Evolutionary conservation across 2,888 invertebrate genomes (phyloP).

Genomic region (Tetanocera ferruginea): DNA sequence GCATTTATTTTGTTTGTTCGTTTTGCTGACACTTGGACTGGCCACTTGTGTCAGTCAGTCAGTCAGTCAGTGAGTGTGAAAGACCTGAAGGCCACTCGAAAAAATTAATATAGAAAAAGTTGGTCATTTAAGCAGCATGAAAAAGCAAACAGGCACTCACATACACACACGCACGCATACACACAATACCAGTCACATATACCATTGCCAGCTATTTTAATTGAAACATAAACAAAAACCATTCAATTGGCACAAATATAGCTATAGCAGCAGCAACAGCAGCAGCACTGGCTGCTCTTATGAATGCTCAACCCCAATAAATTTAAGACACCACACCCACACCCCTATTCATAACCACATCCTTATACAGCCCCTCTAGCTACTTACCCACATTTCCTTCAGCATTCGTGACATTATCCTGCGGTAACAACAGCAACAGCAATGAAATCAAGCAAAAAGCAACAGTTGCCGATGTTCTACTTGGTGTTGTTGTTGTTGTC

Average conservation of each 20-base stretch:
- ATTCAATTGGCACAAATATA: not conserved
- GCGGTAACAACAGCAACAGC: conserved; percentile 50
- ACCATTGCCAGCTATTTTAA: not conserved
- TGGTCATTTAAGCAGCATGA: no score
- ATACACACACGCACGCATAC: no score
- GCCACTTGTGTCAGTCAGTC: no score
- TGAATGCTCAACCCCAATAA: not conserved
- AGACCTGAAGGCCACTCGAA: no score
- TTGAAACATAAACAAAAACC: not conserved
- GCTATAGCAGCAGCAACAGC: not conserved
- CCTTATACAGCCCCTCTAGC: not conserved
- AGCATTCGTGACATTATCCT: conserved; percentile 57
- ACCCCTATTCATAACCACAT: not conserved
- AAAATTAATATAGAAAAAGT: no score
- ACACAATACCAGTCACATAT: not conserved
- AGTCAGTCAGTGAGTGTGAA: no score
- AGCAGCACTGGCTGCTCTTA: not conserved
- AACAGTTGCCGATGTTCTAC: conserved; percentile 39
- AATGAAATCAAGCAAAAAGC: conserved; percentile 52
- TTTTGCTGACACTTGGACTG: no score
- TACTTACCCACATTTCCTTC: conserved; percentile 69
- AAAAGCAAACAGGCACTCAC: no score
- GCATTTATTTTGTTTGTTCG: no score
- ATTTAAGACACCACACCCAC: not conserved
- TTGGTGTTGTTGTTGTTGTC: conserved; percentile 37